Percentiles rank a stretch among this genome's conserved stretches.
Conservation (phyloP, 2,113 vertebrate genomes). For the Delphinapterus leucas region DNA sequence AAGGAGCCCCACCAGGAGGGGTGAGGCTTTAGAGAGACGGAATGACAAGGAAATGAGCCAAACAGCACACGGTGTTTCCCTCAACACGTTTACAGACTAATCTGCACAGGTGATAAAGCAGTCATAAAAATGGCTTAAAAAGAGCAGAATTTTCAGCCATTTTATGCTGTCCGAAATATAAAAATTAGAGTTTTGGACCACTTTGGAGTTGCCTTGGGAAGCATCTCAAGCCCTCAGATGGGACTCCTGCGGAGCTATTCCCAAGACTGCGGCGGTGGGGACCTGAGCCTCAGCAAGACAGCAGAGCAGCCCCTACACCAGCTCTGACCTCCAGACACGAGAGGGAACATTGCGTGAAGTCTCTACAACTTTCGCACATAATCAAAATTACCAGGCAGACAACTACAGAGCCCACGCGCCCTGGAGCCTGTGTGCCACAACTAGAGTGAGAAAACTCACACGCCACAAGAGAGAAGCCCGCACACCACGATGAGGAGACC, state of each 20-base stretch:
- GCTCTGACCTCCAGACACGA: background rate
- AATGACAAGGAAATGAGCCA: background rate
- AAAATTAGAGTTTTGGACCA: background rate
- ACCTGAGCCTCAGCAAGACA: background rate
- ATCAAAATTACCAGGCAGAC: too few species aligned
- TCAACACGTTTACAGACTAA: background rate
- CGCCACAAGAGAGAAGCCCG: too few species aligned
- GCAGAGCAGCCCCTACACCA: fast-evolving
- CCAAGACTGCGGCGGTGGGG: fast-evolving
- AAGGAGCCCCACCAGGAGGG: background rate
- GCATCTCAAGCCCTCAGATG: background rate
- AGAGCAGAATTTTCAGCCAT: background rate
- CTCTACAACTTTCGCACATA: background rate
- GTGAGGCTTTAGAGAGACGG: background rate
- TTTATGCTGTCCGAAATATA: background rate
- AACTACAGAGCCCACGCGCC: too few species aligned
- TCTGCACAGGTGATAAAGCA: background rate
- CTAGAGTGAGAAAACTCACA: too few species aligned
- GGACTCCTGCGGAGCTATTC: background rate
- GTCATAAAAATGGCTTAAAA: background rate
- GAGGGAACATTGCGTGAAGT: background rate
- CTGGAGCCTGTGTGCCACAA: too few species aligned
- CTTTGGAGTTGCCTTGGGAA: background rate
- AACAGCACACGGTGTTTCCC: background rate
- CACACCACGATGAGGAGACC: too few species aligned